Base-by-base conservation (phyloP, 2,797 vertebrate species). In the Distichodus sexfasciatus region DNA sequence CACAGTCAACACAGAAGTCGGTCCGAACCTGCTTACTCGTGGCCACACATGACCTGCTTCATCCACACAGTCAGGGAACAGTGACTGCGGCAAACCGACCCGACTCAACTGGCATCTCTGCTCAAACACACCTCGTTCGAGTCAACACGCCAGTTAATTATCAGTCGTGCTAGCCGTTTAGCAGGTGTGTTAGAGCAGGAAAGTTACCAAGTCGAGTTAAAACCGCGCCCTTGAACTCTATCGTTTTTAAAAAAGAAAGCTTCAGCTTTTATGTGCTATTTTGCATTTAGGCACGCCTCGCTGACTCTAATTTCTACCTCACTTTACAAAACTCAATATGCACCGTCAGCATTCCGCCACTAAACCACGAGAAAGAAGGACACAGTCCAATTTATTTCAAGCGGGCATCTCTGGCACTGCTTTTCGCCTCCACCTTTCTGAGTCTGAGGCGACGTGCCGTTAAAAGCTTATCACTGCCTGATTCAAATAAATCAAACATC, bases 401-500 rank as follows among this genome's bases (percentile, higher is more conserved):
- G n/a, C n/a, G n/a, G n/a, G n/a, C n/a, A n/a, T n/a, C n/a, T n/a
- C n/a, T n/a, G n/a, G n/a, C n/a, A n/a, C n/a, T n/a, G n/a, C n/a
- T n/a, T n/a, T n/a, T n/a, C n/a, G n/a, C n/a, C n/a, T n/a, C n/a
- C n/a, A n/a, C n/a, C n/a, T n/a, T n/a, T n/a, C n/a, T n/a, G n/a
- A n/a, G n/a, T 48, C 38, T 29, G 29, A 74, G 43, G 31, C 26
- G 46, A 23, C 54, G 44, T 46, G 51, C 43, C 36, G 21, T 72
- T 54, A 53, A 41, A 38, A 33, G n/a, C 48, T 33, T 40, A 60
- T 48, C 48, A 51, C 31, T n/a, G 14, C 1, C 7, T 40, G 59
- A 48, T 71, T 74, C 61, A 44, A 50, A 26, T 29, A 44, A 50
- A 26, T 29, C 26, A 33, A 62, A 44, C 69, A 66, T 50, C 17